Evolutionary conservation across 2,113 vertebrate genomes (phyloP).

Genomic region (Platanista minor): DNA sequence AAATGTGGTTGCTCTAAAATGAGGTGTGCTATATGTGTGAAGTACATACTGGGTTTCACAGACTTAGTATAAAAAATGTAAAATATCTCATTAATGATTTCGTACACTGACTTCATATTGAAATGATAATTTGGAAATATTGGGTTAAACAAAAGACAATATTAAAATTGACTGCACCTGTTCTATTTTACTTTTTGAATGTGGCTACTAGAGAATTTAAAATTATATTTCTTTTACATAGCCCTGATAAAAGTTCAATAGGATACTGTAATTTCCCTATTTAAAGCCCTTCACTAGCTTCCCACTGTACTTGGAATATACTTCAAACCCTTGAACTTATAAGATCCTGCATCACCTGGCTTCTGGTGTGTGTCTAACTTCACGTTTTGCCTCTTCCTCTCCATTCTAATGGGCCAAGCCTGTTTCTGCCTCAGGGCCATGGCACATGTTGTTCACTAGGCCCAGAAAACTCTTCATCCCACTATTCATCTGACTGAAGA

Average conservation of each 20-base stretch:
- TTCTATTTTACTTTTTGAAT: slow-evolving; percentile 18
- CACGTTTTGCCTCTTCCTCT: not conserved
- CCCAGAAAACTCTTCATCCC: not conserved
- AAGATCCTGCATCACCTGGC: not conserved
- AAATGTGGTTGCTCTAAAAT: not conserved
- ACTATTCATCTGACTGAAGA: not conserved
- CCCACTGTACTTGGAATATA: not conserved
- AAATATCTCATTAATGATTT: not conserved
- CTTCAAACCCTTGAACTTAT: not conserved
- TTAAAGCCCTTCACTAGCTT: not conserved
- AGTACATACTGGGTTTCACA: not conserved
- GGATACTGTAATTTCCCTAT: not conserved
- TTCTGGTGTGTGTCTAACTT: not conserved
- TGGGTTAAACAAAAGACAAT: not conserved
- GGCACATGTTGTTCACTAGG: not conserved
- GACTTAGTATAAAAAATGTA: not conserved
- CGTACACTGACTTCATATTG: not conserved
- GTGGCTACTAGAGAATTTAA: not conserved
- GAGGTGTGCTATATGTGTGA: not conserved
- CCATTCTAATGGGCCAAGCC: not conserved
- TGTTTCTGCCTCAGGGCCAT: not conserved
- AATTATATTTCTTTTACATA: slow-evolving; percentile 6
- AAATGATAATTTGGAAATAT: not conserved
- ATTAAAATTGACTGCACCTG: not conserved
- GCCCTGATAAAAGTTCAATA: not conserved